Evolutionary conservation across 2,888 invertebrate species (phyloP).

Genomic region (Hyposoter didymator): DNA sequence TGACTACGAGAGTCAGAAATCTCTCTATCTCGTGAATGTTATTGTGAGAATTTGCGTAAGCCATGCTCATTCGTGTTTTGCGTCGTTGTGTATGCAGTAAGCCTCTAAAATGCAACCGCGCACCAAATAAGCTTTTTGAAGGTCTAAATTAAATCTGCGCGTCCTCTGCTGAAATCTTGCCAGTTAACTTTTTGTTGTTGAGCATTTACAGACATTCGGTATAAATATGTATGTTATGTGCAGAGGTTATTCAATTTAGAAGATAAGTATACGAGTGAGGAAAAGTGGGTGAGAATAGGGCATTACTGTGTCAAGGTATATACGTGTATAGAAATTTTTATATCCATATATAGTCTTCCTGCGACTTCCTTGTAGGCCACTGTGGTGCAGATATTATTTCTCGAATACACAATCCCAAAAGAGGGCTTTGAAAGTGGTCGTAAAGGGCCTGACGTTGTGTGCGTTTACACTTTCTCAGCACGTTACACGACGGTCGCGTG

Average conservation of each 20-base stretch:
- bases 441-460: slow-evolving; percentile 34
- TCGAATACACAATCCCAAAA: slow-evolving; percentile 49
- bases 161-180: not conserved
- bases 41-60: slow-evolving; percentile 3
- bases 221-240: slow-evolving; percentile 10
- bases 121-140: slow-evolving; percentile 27
- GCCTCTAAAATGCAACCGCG: slow-evolving; percentile 10
- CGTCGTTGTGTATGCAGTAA: not conserved
- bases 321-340: slow-evolving; percentile 27
- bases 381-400: slow-evolving; percentile 39
- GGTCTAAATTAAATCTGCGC: slow-evolving; percentile 38
- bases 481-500: slow-evolving; percentile 41
- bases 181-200: slow-evolving; percentile 24
- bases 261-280: slow-evolving; percentile 4
- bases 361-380: slow-evolving; percentile 12
- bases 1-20: not conserved
- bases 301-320: slow-evolving; percentile 10
- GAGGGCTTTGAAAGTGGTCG: slow-evolving; percentile 42
- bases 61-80: slow-evolving; percentile 15
- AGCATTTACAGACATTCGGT: not conserved
- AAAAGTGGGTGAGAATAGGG: slow-evolving; percentile 26
- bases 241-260: slow-evolving; percentile 38
- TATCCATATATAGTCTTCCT: slow-evolving; percentile 22
- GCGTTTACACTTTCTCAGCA: slow-evolving; percentile 33
- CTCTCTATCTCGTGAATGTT: not conserved